phyloP scores from a whole-genome alignment of 2,797 vertebrate species.

The Tachyglossus aculeatus region DNA sequence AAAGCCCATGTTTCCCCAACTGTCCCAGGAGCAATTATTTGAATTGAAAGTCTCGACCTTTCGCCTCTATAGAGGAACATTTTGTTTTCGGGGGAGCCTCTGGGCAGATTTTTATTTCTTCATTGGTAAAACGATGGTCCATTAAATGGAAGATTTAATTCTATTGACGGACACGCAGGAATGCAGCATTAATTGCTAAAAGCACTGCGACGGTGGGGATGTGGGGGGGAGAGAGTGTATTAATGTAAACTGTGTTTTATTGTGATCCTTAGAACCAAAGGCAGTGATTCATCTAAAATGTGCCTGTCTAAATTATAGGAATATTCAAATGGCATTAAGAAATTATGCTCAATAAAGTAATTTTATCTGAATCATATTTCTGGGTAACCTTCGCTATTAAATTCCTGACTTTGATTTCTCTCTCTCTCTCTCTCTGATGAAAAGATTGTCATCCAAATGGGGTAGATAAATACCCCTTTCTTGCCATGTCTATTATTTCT shows the following conservation, averaged over 20 bases:
- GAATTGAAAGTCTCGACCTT: slow-evolving; percentile 30
- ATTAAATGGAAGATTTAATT: slow-evolving; percentile 33
- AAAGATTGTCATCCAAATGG: slow-evolving; percentile 10
- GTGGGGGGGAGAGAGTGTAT: slow-evolving; percentile 23
- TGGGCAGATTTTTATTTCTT: slow-evolving; percentile 41
- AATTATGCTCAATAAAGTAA: slow-evolving; percentile 19
- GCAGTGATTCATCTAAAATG: slow-evolving; percentile 1
- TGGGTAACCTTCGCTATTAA: slow-evolving; percentile 28
- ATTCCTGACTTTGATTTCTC: not conserved
- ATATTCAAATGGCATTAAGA: slow-evolving; percentile 30
- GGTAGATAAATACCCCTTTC: slow-evolving; percentile 19
- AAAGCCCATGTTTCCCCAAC: not conserved
- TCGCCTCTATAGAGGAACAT: not conserved
- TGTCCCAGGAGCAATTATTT: not conserved
- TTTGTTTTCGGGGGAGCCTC: slow-evolving; percentile 23
- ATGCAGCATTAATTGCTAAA: slow-evolving; percentile 21
- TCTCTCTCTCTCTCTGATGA: not conserved
- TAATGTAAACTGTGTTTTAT: slow-evolving; percentile 41
- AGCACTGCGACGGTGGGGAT: not conserved
- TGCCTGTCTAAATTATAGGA: slow-evolving; percentile 20
- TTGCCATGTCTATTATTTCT: slow-evolving; percentile 5
- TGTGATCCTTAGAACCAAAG: not conserved
- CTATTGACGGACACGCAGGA: slow-evolving; percentile 15
- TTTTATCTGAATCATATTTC: slow-evolving; percentile 32
- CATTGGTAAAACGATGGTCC: slow-evolving; percentile 5